Conservation (phyloP, 2,797 vertebrate species). For the Rhinogobio ventralis region DNA sequence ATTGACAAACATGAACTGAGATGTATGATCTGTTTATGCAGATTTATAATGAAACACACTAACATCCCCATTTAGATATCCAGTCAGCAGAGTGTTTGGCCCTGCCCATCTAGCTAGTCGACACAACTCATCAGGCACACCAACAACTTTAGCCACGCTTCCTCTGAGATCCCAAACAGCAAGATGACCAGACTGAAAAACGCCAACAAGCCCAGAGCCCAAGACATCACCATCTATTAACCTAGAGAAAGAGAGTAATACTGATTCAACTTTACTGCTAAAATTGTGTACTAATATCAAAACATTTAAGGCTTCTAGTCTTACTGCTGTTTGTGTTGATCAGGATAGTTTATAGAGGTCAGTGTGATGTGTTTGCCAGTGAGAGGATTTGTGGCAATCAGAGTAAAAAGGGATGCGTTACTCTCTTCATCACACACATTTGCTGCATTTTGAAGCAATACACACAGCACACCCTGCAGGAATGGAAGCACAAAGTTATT, state of each 20-base stretch:
- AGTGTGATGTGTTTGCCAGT: slow-evolving; percentile 44
- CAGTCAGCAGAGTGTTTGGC: slow-evolving; percentile 57
- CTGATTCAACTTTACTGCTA: neutral
- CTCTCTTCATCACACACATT: slow-evolving; percentile 21
- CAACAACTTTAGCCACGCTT: slow-evolving; percentile 34
- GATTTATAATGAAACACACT: slow-evolving; percentile 58
- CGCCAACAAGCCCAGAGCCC: slow-evolving; percentile 37
- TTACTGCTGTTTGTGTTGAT: slow-evolving; percentile 33
- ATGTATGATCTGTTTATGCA: neutral
- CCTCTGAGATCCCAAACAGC: slow-evolving; percentile 50
- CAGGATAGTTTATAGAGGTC: slow-evolving; percentile 3
- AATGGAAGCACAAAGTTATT: slow-evolving; percentile 12
- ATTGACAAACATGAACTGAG: neutral
- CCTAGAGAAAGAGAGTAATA: slow-evolving; percentile 41
- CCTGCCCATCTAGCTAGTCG: slow-evolving; percentile 62
- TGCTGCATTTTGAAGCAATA: slow-evolving; percentile 49
- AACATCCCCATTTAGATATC: slow-evolving; percentile 62
- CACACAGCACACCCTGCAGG: slow-evolving; percentile 56
- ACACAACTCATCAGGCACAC: slow-evolving; percentile 40
- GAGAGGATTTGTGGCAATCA: slow-evolving; percentile 57
- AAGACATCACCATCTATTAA: slow-evolving; percentile 56
- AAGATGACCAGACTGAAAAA: slow-evolving; percentile 54
- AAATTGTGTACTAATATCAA: neutral
- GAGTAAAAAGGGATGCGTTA: slow-evolving; percentile 36
- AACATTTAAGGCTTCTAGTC: neutral